Base-by-base conservation (phyloP, 2,113 vertebrate species). In the Colaptes auratus region DNA sequence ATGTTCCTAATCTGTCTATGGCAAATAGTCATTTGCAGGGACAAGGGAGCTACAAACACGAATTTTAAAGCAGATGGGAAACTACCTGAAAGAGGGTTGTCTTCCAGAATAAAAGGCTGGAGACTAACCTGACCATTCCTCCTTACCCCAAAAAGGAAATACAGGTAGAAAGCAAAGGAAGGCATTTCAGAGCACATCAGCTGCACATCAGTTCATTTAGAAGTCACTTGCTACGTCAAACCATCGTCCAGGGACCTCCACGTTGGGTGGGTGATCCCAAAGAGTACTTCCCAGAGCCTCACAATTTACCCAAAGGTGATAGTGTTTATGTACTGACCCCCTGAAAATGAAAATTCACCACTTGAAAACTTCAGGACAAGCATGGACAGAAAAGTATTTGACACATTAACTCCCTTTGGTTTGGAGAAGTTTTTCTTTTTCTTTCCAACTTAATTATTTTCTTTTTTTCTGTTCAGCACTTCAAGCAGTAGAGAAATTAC, bases 51-150 rank as follows among this genome's bases (percentile, higher is more conserved):
- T 36, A 73, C 92, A 91, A 91, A 82, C 21, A 76, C 61, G 46
- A 46, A 52, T 46, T 88, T 80, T 25, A 59, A 86, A 93, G 79
- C 75, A 93, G 71, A 88, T 80, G 67, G 82, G n/a, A 92, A 94
- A 77, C 59, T 55, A 80, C 79, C 79, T 93, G 64, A n/a, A 67
- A 70, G 48, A 89, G 35, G 5, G 20, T 5, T 70, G 35, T 66
- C 33, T 82, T 79, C 31, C 55, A 84, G 81, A 82, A 55, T 12
- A 8, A 74, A 88, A 89, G 53, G 16, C 64, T 91, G 67, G 75
- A 88, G 72, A 95, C 28, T 67, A 91, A 20, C 39, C 60, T 39
- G 50, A 50, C 44, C 59, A 14, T 21, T 55, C 44, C 75, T 88
- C 36, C 63, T 56, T 8, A 59, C 10, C 30, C 24, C 36, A 1